Evolutionary conservation across 1,140 invertebrate species (phyloP), one percentile per base, ranked within the genome.

Genomic region (Euschistus heros): DNA sequence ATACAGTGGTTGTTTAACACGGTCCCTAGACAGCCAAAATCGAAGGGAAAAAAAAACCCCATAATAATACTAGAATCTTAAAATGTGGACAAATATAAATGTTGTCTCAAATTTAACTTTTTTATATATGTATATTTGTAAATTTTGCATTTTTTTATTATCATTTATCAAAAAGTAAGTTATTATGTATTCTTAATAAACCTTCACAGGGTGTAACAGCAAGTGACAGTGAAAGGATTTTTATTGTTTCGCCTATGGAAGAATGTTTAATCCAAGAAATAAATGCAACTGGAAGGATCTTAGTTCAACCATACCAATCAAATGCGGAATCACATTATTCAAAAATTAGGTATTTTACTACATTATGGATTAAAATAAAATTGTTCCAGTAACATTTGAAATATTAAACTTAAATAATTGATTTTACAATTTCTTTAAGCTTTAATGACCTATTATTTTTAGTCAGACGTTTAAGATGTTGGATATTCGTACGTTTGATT

Each of bases 231-330:
- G 70, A 72, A 65, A 67, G 70, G 54, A 63, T 33, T 8, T 72
- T 71, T 57, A 59, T 54, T 18, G 8, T 72, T 15, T 20, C 50
- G 37, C 46, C 54, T 22, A 60, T 62, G 7, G 59, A 67, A 18
- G 54, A 64, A 17, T 46, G 63, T 50, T 22, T 71, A 0, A 68
- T 74, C 18, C 20, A 64, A 59, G 63, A 68, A 61, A 67, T 74
- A 2, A 62, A 47, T 27, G 61, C 68, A 17, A 63, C 63, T 26
- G 70, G 72, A 30, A 62, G 63, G 20, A 62, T 73, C 18, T 62
- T 69, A 30, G 66, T 72, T 7, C 72, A 74, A 63, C 73, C 73
- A 15, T 74, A 73, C 60, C 71, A 73, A 64, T 67, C 73, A 15
- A 62, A 67, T 37, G 71, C 71, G 7, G 73, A 74, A 67, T 67